Evolutionary conservation across 1,140 invertebrate species (phyloP), one percentile per base, ranked within the genome.

Genomic region (Trichoplusia ni): DNA sequence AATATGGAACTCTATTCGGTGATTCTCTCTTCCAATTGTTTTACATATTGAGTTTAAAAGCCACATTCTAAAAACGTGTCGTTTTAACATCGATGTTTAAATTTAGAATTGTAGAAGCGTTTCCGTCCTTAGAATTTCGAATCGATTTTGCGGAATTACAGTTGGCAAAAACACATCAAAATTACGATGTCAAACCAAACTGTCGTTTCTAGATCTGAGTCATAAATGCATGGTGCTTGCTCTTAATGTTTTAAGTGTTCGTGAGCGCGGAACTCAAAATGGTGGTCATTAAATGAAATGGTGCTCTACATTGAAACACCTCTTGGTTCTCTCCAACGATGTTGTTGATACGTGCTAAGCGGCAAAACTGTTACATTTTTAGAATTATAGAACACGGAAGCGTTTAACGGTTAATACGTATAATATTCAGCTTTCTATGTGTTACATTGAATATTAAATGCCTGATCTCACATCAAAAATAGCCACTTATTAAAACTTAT

Each of bases 281-380:
- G 67, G 47, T 60, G 42, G 53, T 54, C 70, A 69, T 73, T 67
- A 66, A 66, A 69, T 46, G 33, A 46, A 69, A 69, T 73, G 63
- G 40, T 31, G 38, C 63, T 65, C 60, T 54, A 67, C 59, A 69
- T 62, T 61, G 47, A 63, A 68, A 68, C 65, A 68, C 63, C 66
- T 72, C 44, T 25, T 13, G 38, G 44, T 56, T 27, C 9, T 67
- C 16, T 54, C 51, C 44, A 51, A 40, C 14, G 19, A 49, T 53
- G 44, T 66, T 60, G 47, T 35, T 42, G 42, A 60, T 54, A 54
- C 47, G 8, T 23, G 38, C 54, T 44, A 31, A 58, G 16, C 37
- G 42, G 51, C 16, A 8, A 21, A 42, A 18, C 9, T 4, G 7
- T 27, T 27, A 27, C 7, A 27, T 37, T 37, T 37, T 11, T 1